Conservation (phyloP, 2,888 invertebrate genomes). For the Leptodirus hochenwartii region DNA sequence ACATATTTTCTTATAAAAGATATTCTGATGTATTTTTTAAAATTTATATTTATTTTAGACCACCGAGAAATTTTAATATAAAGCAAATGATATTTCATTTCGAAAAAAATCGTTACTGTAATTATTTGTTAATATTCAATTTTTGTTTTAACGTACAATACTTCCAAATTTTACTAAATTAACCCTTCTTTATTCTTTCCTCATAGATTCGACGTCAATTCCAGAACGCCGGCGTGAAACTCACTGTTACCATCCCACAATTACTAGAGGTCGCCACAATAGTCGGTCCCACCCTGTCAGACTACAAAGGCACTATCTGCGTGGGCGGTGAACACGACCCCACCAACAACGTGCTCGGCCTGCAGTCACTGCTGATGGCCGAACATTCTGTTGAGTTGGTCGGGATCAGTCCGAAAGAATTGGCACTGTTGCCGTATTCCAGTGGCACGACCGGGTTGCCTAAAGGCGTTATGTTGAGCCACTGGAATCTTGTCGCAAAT, state of each 20-base stretch:
- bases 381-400: slow-evolving; percentile 26
- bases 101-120: slow-evolving; percentile 11
- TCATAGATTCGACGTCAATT: slow-evolving; percentile 45
- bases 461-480: slow-evolving; percentile 60
- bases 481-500: slow-evolving; percentile 39
- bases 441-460: slow-evolving; percentile 70
- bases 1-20: no score
- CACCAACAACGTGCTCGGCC: slow-evolving; percentile 24
- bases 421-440: slow-evolving; percentile 41
- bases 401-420: slow-evolving; percentile 30
- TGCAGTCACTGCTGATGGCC: slow-evolving; percentile 24
- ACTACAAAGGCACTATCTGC: slow-evolving; percentile 42
- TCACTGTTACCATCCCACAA: slow-evolving; percentile 42
- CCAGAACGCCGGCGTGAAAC: slow-evolving; percentile 39
- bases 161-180: no score
- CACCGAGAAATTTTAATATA: no score
- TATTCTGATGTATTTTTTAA: no score
- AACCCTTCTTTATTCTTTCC: no score
- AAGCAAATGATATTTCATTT: no score
- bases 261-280: slow-evolving; percentile 39
- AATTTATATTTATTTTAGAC: no score
- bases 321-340: slow-evolving; percentile 40
- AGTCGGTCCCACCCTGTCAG: slow-evolving; percentile 33
- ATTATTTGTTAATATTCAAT: no score
- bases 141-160: no score